A percentile compares a stretch with the other conserved stretches of the same genome.
phyloP scores from a whole-genome alignment of 1,140 invertebrate genomes.

The Leptoteleia sp. region DNA sequence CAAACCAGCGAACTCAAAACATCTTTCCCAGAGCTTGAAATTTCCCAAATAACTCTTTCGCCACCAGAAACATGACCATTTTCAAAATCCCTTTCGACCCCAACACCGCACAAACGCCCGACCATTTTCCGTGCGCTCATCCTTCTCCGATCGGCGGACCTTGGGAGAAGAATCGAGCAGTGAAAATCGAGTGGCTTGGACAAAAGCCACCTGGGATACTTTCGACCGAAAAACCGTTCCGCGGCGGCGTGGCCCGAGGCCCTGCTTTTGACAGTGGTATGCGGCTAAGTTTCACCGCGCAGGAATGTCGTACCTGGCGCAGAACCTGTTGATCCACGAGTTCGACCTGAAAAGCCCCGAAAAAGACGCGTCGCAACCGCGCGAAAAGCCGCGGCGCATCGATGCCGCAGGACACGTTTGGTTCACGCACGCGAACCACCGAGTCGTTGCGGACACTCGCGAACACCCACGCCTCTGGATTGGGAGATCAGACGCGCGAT shows the following conservation, averaged over 20 bases:
- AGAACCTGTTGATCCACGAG: constrained; percentile 40
- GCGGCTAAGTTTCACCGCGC: constrained; percentile 45
- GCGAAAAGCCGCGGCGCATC: constrained; percentile 34
- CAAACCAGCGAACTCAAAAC: too few species aligned
- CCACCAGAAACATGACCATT: too few species aligned
- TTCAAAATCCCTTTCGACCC: too few species aligned
- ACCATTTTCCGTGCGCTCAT: too few species aligned
- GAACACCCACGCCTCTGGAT: constrained; percentile 29
- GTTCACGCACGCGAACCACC: constrained; percentile 3
- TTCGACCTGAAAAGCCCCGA: constrained; percentile 44
- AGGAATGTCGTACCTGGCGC: constrained; percentile 54
- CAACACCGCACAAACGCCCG: too few species aligned
- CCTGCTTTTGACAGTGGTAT: constrained; percentile 50
- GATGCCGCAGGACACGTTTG: constrained; percentile 9
- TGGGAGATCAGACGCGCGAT: constrained; percentile 34
- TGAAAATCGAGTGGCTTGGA: too few species aligned
- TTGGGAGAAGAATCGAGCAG: too few species aligned
- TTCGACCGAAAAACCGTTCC: constrained; percentile 12
- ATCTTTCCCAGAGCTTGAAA: too few species aligned
- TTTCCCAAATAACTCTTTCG: too few species aligned
- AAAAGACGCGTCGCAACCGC: constrained; percentile 25
- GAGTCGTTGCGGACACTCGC: constrained; percentile 29
- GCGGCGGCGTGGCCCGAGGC: constrained; percentile 5
- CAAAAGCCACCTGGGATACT: too few species aligned
- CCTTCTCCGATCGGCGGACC: too few species aligned